These are phyloP conservation scores for Ophioninae sp. DNA, from an alignment of 2,888 invertebrate species.

Conservation along the genomic window DNA sequence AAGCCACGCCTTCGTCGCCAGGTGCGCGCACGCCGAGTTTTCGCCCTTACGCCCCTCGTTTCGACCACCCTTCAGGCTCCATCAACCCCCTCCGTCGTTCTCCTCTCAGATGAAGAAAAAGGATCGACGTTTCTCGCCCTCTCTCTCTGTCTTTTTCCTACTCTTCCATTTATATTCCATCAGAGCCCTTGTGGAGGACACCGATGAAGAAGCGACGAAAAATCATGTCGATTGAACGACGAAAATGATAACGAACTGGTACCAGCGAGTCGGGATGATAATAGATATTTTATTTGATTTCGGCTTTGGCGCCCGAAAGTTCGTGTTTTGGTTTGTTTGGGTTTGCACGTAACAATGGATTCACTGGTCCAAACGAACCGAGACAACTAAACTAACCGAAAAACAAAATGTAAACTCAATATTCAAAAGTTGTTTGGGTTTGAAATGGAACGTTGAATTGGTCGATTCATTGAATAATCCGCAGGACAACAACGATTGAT, in stretches of 20 bases:
- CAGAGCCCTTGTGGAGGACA: neutral
- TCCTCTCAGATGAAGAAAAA: neutral
- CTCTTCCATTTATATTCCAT: neutral
- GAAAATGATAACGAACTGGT: neutral
- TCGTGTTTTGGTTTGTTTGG: neutral
- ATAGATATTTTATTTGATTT: neutral
- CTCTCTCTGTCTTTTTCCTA: neutral
- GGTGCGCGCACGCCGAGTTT: constrained; percentile 73
- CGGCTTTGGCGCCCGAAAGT: neutral
- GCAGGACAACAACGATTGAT: too few relatives aligned
- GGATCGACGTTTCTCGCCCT: neutral
- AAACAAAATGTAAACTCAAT: too few relatives aligned
- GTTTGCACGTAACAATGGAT: too few relatives aligned
- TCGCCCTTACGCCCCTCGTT: constrained; percentile 52
- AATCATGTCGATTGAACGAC: neutral
- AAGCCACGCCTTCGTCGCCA: constrained; percentile 80
- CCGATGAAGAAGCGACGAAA: constrained; percentile 2
- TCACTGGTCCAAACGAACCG: too few relatives aligned
- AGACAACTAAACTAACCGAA: too few relatives aligned
- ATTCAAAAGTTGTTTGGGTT: neutral
- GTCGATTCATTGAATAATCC: too few relatives aligned
- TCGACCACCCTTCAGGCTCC: constrained; percentile 37
- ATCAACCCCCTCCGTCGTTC: constrained; percentile 41
- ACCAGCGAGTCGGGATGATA: neutral
- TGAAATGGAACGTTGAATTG: neutral